Conservation (phyloP, 2,888 invertebrate genomes). For the Lissocephala sabroskyi region DNA sequence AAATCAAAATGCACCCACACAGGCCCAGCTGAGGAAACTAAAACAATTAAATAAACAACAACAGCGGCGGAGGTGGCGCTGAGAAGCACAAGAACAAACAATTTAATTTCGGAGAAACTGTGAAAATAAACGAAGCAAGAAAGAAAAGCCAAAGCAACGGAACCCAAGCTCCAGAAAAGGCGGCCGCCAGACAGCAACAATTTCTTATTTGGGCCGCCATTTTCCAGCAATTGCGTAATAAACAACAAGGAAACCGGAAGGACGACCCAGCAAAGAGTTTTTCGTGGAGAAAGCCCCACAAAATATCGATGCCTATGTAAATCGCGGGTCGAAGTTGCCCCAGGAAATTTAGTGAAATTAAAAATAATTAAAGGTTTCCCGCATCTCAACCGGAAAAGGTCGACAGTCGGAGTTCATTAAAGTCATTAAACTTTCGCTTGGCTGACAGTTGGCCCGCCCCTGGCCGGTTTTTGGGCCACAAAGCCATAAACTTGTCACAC, state of each 20-base stretch:
- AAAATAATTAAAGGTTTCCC: too few species aligned
- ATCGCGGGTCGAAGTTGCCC: too few species aligned
- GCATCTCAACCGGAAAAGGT: too few species aligned
- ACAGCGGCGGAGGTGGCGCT: constrained; percentile 3
- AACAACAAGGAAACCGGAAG: constrained; percentile 21
- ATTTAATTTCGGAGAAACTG: constrained; percentile 37
- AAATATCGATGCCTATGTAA: too few species aligned
- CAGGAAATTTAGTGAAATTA: too few species aligned
- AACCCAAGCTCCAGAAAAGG: not conserved
- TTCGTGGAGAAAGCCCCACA: not conserved
- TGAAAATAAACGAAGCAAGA: constrained; percentile 24
- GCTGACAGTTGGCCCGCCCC: too few species aligned
- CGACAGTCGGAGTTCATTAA: too few species aligned
- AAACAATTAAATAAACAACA: constrained; percentile 1
- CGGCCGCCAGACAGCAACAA: constrained; percentile 3
- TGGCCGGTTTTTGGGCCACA: too few species aligned
- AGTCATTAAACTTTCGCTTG: too few species aligned
- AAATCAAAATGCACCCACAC: constrained; percentile 19
- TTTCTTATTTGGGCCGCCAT: constrained; percentile 27
- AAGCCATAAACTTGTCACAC: constrained; percentile 57
- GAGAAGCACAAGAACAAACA: constrained; percentile 17
- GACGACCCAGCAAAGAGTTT: too few species aligned
- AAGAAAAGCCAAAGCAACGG: constrained; percentile 9
- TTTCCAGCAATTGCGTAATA: constrained; percentile 50
- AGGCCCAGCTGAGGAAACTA: constrained; percentile 13